phyloP scores from a whole-genome alignment of 30 jellyfish, hydroid and myxozoan genomes.

The Mastigias papua region DNA sequence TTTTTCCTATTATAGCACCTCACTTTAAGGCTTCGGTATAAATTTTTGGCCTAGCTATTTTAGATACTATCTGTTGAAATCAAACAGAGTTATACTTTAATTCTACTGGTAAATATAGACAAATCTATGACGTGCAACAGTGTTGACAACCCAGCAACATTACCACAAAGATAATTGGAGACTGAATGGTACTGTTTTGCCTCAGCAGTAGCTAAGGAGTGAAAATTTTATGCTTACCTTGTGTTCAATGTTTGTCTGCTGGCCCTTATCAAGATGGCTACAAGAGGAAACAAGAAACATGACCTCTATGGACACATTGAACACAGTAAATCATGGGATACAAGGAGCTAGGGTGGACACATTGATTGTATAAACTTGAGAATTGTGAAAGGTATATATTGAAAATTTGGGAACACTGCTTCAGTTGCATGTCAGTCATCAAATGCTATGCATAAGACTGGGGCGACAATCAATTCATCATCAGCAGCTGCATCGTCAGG shows the following conservation, averaged over 20 bases:
- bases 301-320: background rate
- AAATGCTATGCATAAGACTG: conserved; percentile 77
- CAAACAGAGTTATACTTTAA: too few relatives aligned
- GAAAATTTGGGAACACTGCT: conserved; percentile 14
- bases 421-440: conserved; percentile 73
- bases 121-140: too few relatives aligned
- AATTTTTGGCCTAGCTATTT: background rate
- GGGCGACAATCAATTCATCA: conserved; percentile 83
- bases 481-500: background rate
- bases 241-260: conserved; percentile 93
- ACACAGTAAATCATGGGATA: background rate
- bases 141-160: too few relatives aligned
- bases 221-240: conserved; percentile 47
- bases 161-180: too few relatives aligned
- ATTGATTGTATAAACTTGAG: background rate
- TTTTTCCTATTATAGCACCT: too few relatives aligned
- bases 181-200: too few relatives aligned
- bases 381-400: too few relatives aligned
- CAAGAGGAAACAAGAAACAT: background rate
- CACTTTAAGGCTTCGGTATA: background rate
- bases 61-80: too few relatives aligned
- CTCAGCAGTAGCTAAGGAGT: background rate
- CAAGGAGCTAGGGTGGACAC: background rate
- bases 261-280: conserved; percentile 88
- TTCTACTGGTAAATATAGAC: too few relatives aligned